Evolutionary conservation across 1,140 invertebrate species (phyloP).

Genomic region (Centruroides vittatus): DNA sequence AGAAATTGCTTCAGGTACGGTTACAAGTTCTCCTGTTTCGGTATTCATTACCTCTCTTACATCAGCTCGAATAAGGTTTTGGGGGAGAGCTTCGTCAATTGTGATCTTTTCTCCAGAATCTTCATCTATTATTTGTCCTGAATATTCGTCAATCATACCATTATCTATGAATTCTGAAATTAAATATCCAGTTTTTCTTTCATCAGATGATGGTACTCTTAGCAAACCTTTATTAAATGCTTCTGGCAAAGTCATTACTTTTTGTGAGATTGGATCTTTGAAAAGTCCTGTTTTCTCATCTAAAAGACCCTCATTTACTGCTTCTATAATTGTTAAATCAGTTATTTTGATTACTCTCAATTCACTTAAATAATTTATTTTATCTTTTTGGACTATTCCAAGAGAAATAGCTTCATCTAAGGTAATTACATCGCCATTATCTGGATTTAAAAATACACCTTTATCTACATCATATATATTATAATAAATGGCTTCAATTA

Average conservation of each 20-base stretch:
- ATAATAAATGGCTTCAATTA: conserved; percentile 73
- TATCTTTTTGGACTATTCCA: conserved; percentile 28
- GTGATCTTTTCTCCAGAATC: conserved; percentile 64
- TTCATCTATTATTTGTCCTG: conserved; percentile 62
- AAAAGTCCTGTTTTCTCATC: conserved; percentile 54
- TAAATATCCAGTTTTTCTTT: conserved; percentile 34
- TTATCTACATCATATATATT: conserved; percentile 76
- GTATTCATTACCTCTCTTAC: conserved; percentile 67
- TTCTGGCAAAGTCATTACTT: conserved; percentile 32
- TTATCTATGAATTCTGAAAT: conserved; percentile 66
- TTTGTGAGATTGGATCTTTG: conserved; percentile 42
- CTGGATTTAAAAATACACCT: conserved; percentile 38
- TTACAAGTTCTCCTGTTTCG: conserved; percentile 57
- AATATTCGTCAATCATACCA: conserved; percentile 57
- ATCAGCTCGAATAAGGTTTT: conserved; percentile 55
- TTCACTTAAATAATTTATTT: conserved; percentile 12
- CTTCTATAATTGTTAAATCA: conserved; percentile 50
- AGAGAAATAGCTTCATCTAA: conserved; percentile 61
- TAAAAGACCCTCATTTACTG: conserved; percentile 52
- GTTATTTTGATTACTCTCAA: conserved; percentile 10
- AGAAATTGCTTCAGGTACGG: conserved; percentile 58
- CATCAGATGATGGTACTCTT: conserved; percentile 31
- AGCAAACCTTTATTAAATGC: conserved; percentile 33
- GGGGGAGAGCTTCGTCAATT: conserved; percentile 59
- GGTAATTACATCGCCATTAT: conserved; percentile 47